Evolutionary conservation across 1,140 invertebrate species (phyloP), one percentile per base, ranked within the genome.

Genomic region (Drosophila athabasca): DNA sequence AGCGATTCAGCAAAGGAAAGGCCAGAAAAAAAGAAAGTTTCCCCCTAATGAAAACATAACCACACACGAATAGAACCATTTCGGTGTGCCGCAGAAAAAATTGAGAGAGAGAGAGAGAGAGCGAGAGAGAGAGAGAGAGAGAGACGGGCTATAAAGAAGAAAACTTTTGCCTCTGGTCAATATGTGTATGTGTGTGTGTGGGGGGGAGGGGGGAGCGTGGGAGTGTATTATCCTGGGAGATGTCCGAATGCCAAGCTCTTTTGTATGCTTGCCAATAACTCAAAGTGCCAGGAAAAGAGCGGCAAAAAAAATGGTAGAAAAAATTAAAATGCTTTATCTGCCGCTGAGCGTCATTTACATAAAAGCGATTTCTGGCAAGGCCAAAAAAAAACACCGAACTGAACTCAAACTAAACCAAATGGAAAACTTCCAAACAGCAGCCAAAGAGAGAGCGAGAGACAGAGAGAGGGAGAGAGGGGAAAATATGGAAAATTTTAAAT

Each of bases 221-320:
- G 59, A 54, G 41, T 53, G 52, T 45, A 53, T 62, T 73, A 62
- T 65, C 57, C 44, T 26, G 59, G 65, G 54, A 70, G 52, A 69
- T 58, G 70, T 64, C 53, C 53, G 59, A 70, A 61, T 84, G 81
- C 67, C 79, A 80, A 74, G 54, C 62, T 57, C 52, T 65, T 77
- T 62, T 81, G 69, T 75, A 66, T 67, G 69, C 74, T 78, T 82
- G 82, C 83, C 83, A 88, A 87, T 87, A 87, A 79, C 62, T 75
- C 70, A 76, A 50, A 58, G 62, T 57, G 31, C 69, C 66, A 29
- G 50, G 1, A 39, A 39, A 39, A 39, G 35, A 39, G 13, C 35
- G 11, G 35, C 35, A 31, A 11, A 44, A 45, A 51, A 64, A 57
- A 65, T 69, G 0, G 4, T 22, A 26, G n/a, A 41, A 13, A 51